Base-by-base conservation (phyloP, 2,888 invertebrate genomes). In the Orchesellides sinensis region DNA sequence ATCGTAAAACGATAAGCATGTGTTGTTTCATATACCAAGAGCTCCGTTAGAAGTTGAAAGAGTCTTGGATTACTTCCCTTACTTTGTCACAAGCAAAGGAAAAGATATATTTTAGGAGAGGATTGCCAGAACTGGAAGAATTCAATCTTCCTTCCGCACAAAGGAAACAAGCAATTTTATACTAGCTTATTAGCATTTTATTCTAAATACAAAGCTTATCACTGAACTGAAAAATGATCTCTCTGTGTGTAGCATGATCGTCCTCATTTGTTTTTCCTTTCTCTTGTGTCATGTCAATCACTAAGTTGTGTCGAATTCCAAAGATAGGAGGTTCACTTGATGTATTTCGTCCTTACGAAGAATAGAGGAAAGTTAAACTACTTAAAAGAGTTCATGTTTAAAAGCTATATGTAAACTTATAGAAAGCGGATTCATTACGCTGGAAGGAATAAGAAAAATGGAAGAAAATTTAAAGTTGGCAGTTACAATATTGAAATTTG, bases 401-500 rank as follows among this genome's bases (percentile, higher is more conserved):
- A 14, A 40, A 2, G n/a, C 17, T 19, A 19, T 52, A 17, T 52
- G 21, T 17, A 52, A n/a, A n/a, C n/a, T 52, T n/a, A 35, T 19
- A 35, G 17, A 54, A 54, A 52, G 40, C 29, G 27, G n/a, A 61
- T 72, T 65, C 72, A 79, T 70, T 72, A 72, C 65, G 65, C 79
- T 35, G 54, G 79, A 79, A 35, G 65, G 72, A 45, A 63, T 32
- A 78, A 70, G 78, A 79, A 79, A 80, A 80, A 80, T 73, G 56
- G 49, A 29, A 35, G 27, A 49, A 80, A 73, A 65, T 65, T 73
- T 80, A 66, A 73, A 23, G 65, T 73, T 80, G 80, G 68, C 80
- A 80, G 72, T 61, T 72, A 66, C 80, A 73, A 73, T 80, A 80
- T 80, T 80, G 73, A 73, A 72, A 72, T 80, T 73, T 68, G 68